A percentile compares a stretch with the other conserved stretches of the same genome.
Conservation (phyloP, 2,888 invertebrate genomes). For the Chalcis sispes region DNA sequence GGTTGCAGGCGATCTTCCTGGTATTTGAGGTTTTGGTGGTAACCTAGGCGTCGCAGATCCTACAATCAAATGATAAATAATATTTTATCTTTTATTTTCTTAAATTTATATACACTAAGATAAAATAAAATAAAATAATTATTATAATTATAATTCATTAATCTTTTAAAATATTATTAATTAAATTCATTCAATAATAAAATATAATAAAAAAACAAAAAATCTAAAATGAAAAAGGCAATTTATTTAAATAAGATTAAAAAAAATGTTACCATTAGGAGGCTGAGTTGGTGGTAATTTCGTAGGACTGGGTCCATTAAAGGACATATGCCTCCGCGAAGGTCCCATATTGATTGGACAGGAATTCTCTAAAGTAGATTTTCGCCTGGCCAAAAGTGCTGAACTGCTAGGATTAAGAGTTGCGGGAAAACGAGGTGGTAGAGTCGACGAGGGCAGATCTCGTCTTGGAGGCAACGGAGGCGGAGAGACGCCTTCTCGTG, state of each 20-base stretch:
- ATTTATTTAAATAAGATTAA: neutral
- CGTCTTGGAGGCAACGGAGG: conserved; percentile 82
- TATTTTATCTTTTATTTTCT: neutral
- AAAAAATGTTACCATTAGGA: conserved; percentile 69
- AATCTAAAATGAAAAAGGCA: no score
- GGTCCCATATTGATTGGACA: conserved; percentile 64
- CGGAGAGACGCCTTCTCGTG: conserved; percentile 81
- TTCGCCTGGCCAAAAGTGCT: conserved; percentile 72
- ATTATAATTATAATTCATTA: neutral
- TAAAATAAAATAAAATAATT: no score
- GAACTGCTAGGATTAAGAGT: conserved; percentile 71
- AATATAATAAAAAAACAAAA: no score
- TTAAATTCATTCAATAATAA: no score
- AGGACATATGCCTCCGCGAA: conserved; percentile 73
- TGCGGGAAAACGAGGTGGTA: conserved; percentile 70
- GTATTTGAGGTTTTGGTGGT: conserved; percentile 72
- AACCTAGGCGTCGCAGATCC: conserved; percentile 73
- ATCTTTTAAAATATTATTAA: no score
- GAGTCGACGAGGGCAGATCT: conserved; percentile 66
- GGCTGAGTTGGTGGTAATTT: conserved; percentile 71
- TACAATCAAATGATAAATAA: conserved; percentile 51
- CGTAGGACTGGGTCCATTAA: conserved; percentile 74
- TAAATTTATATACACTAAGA: no score
- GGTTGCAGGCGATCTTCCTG: conserved; percentile 72
- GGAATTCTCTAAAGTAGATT: conserved; percentile 72